Conservation (phyloP, 2,888 invertebrate species). For the Dermolepida albohirtum region DNA sequence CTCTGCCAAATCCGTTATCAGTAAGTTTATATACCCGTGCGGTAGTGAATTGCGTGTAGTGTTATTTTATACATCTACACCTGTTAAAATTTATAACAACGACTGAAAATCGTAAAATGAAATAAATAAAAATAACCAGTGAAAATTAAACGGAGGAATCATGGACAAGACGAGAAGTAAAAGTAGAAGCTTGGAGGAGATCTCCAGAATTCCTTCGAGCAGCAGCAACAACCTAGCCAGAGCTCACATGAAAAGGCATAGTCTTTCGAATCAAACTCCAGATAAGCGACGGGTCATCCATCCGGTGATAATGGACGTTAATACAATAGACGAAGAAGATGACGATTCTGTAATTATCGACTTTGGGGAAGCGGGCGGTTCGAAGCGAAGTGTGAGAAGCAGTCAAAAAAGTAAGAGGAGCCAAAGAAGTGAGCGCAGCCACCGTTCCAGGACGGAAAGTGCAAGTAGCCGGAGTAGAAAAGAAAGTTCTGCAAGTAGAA, state of each 20-base stretch:
- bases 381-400: slow-evolving; percentile 17
- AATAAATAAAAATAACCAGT: not conserved
- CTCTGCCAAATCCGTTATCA: slow-evolving; percentile 16
- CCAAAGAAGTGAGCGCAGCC: slow-evolving; percentile 30
- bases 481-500: slow-evolving; percentile 25
- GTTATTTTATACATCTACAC: not conserved
- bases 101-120: not conserved
- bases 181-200: slow-evolving; percentile 41
- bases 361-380: slow-evolving; percentile 8
- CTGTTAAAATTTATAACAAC: not conserved
- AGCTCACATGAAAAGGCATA: slow-evolving; percentile 21
- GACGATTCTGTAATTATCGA: slow-evolving; percentile 24
- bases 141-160: not conserved
- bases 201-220: slow-evolving; percentile 29
- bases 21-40: not conserved
- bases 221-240: slow-evolving; percentile 10
- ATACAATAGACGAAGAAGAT: slow-evolving; percentile 45
- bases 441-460: slow-evolving; percentile 42
- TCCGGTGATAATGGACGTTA: slow-evolving; percentile 36
- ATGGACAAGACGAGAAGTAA: slow-evolving; percentile 28
- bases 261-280: slow-evolving; percentile 22
- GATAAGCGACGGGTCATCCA: slow-evolving; percentile 8
- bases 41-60: too few relatives aligned
- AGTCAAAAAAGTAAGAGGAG: slow-evolving; percentile 43
- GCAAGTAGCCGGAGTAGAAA: slow-evolving; percentile 34